These are phyloP conservation scores for Agriopis leucophaearia DNA, from an alignment of 2,888 invertebrate genomes.

Conservation along the genomic window DNA sequence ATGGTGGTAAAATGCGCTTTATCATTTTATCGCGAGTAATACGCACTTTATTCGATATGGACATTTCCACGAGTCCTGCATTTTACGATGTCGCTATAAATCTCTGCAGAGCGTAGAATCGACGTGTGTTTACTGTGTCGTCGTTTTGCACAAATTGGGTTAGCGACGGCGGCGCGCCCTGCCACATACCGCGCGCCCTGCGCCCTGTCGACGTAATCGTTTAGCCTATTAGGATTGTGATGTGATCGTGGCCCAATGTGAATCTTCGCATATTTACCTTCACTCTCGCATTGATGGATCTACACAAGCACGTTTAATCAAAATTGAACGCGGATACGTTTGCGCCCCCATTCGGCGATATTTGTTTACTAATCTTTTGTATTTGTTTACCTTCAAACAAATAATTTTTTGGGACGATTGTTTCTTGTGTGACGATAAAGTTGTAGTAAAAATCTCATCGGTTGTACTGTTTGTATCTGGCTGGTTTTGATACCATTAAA, in stretches of 20 bases:
- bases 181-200: slow-evolving; percentile 35
- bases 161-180: slow-evolving; percentile 67
- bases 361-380: slow-evolving; percentile 20
- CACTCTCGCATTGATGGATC: slow-evolving; percentile 59
- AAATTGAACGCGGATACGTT: slow-evolving; percentile 57
- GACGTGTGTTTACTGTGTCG: slow-evolving; percentile 75
- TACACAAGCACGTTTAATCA: slow-evolving; percentile 63
- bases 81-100: slow-evolving; percentile 76
- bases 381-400: slow-evolving; percentile 47
- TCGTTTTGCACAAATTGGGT: slow-evolving; percentile 80
- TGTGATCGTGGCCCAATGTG: slow-evolving; percentile 70
- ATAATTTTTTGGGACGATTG: slow-evolving; percentile 22
- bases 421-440: too few relatives aligned
- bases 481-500: too few relatives aligned
- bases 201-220: slow-evolving; percentile 69
- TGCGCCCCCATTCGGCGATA: slow-evolving; percentile 33
- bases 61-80: slow-evolving; percentile 64
- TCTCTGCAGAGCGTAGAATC: slow-evolving; percentile 67
- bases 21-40: slow-evolving; percentile 27
- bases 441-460: too few relatives aligned
- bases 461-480: too few relatives aligned
- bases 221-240: slow-evolving; percentile 73
- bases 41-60: slow-evolving; percentile 58
- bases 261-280: slow-evolving; percentile 73
- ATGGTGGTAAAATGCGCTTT: slow-evolving; percentile 19